phyloP scores from a whole-genome alignment of 2,113 vertebrate species.

The Podocnemis expansa region DNA sequence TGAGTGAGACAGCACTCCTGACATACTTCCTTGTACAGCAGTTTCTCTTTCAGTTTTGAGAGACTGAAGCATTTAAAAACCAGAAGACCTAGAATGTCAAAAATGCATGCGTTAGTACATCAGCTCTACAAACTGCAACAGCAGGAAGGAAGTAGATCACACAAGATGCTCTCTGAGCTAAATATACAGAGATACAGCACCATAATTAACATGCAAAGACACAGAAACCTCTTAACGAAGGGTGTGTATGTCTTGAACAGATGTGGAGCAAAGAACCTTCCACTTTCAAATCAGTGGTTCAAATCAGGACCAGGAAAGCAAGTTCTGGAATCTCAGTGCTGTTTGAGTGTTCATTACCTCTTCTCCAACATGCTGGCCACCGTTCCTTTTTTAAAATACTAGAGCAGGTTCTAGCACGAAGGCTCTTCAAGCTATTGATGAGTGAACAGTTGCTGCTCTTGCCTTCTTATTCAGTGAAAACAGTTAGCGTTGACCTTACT shows the following conservation, averaged over 20 bases:
- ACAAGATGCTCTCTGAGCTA: background rate
- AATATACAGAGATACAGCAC: background rate
- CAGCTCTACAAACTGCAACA: background rate
- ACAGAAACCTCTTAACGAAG: conserved; percentile 3
- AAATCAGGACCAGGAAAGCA: background rate
- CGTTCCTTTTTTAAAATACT: background rate
- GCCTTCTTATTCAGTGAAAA: background rate
- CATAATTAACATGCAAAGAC: conserved; percentile 25
- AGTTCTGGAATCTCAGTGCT: background rate
- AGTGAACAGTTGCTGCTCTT: background rate
- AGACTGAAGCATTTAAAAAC: conserved; percentile 28
- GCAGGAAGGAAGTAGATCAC: conserved; percentile 1
- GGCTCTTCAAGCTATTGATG: background rate
- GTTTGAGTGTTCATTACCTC: background rate
- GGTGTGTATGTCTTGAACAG: background rate
- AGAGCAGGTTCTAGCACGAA: background rate
- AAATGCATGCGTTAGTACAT: background rate
- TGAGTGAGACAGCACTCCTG: fast-evolving
- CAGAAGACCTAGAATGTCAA: background rate
- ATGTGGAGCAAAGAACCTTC: background rate
- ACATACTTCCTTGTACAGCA: conserved; percentile 33
- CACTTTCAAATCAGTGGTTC: background rate
- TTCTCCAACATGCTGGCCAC: background rate
- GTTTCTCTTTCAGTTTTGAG: background rate
- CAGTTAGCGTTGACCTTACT: background rate